Evolutionary conservation across 2,888 invertebrate species (phyloP).

Genomic region (Gymnocheta viridis): DNA sequence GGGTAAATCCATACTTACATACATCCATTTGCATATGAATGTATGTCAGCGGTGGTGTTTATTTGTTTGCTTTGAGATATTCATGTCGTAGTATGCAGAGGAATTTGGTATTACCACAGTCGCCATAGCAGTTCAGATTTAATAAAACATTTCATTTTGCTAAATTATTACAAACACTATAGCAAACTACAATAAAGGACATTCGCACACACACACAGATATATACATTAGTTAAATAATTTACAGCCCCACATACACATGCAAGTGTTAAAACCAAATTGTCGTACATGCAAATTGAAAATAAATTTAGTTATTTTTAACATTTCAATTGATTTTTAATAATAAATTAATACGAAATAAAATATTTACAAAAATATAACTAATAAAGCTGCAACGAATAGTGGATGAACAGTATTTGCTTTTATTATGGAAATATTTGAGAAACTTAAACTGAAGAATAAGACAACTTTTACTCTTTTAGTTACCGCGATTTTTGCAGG

Average conservation of each 20-base stretch:
- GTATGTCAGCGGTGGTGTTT: slow-evolving; percentile 19
- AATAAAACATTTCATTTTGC: slow-evolving; percentile 58
- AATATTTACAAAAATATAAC: neutral
- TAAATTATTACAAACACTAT: slow-evolving; percentile 43
- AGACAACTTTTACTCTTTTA: no score
- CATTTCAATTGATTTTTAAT: slow-evolving; percentile 62
- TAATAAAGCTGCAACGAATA: neutral
- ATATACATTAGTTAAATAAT: neutral
- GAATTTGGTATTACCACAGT: slow-evolving; percentile 58
- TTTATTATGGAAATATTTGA: no score
- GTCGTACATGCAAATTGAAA: slow-evolving; percentile 20
- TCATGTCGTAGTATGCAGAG: slow-evolving; percentile 21
- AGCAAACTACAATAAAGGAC: slow-evolving; percentile 38
- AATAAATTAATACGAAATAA: slow-evolving; percentile 42
- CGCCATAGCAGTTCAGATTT: slow-evolving; percentile 52
- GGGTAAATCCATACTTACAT: no score
- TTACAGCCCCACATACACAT: neutral
- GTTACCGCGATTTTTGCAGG: no score
- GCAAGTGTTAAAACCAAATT: slow-evolving; percentile 11
- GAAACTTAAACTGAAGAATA: no score
- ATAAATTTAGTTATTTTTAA: slow-evolving; percentile 53
- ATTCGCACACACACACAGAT: neutral
- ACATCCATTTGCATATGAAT: no score
- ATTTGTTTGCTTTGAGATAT: slow-evolving; percentile 40
- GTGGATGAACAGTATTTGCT: neutral